A percentile compares a stretch with the other conserved stretches of the same genome.
Evolutionary conservation across 1,140 invertebrate species (phyloP).

Genomic region (Meloidogyne hapla): DNA sequence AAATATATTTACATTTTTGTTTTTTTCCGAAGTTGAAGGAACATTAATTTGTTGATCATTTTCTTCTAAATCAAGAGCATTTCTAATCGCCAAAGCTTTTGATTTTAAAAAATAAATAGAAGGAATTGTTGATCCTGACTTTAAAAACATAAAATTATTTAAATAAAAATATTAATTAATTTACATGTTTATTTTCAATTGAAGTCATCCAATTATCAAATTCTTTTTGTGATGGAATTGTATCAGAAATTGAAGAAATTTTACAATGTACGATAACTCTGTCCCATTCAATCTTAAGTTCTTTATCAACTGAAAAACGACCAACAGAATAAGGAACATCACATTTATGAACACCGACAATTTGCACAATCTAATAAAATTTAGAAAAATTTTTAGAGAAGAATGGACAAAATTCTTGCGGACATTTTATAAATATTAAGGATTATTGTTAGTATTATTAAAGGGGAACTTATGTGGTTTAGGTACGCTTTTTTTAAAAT

Average conservation of each 20-base stretch:
- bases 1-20: not conserved
- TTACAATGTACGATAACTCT: not conserved
- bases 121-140: constrained; percentile 1
- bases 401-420: no score
- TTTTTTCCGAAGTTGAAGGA: not conserved
- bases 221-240: not conserved
- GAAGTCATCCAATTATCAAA: not conserved
- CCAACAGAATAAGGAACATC: not conserved
- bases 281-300: not conserved
- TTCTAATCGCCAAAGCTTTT: not conserved
- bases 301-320: not conserved
- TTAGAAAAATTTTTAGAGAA: not conserved
- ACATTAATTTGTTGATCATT: not conserved
- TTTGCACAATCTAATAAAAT: not conserved
- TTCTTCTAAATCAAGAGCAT: not conserved
- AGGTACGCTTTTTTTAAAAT: no score
- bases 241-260: not conserved
- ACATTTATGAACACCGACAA: constrained; percentile 3
- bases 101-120: not conserved
- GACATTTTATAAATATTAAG: no score
- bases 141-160: not conserved
- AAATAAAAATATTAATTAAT: not conserved
- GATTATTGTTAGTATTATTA: no score
- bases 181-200: not conserved
- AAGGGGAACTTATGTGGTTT: no score